phyloP scores from a whole-genome alignment of 2,113 vertebrate genomes.

The Recurvirostra avosetta region DNA sequence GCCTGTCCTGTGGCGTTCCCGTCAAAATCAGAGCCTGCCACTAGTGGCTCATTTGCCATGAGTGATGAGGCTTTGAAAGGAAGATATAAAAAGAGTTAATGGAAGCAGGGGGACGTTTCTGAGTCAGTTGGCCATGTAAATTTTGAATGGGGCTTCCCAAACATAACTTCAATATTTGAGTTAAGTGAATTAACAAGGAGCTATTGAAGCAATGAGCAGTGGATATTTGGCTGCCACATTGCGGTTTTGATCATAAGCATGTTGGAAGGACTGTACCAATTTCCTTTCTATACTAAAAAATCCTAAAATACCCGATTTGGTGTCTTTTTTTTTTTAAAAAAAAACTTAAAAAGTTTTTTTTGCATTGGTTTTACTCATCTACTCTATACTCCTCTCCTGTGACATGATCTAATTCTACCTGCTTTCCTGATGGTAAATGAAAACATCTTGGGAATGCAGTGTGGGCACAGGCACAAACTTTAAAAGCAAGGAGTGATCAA shows the following conservation, averaged over 20 bases:
- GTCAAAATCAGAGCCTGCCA: neutral
- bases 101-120: slow-evolving; percentile 36
- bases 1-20: rapidly evolving
- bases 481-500: slow-evolving; percentile 53
- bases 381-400: neutral
- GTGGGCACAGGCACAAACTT: neutral
- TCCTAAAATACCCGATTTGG: neutral
- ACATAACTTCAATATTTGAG: slow-evolving; percentile 49
- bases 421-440: slow-evolving; percentile 2
- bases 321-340: neutral
- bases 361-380: neutral
- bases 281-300: neutral
- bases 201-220: slow-evolving; percentile 23
- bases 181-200: slow-evolving; percentile 59
- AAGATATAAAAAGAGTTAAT: slow-evolving; percentile 66
- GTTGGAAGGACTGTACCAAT: neutral
- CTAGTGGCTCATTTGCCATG: neutral
- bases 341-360: neutral
- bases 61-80: slow-evolving; percentile 25
- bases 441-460: slow-evolving; percentile 51
- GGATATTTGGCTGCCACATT: slow-evolving; percentile 29
- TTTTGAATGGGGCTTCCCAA: slow-evolving; percentile 51
- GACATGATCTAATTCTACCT: slow-evolving; percentile 4
- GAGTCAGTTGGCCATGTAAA: slow-evolving; percentile 39
- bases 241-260: slow-evolving; percentile 11